Base-by-base conservation (phyloP, 2,888 invertebrate genomes). In the Matsumyia berberina region DNA sequence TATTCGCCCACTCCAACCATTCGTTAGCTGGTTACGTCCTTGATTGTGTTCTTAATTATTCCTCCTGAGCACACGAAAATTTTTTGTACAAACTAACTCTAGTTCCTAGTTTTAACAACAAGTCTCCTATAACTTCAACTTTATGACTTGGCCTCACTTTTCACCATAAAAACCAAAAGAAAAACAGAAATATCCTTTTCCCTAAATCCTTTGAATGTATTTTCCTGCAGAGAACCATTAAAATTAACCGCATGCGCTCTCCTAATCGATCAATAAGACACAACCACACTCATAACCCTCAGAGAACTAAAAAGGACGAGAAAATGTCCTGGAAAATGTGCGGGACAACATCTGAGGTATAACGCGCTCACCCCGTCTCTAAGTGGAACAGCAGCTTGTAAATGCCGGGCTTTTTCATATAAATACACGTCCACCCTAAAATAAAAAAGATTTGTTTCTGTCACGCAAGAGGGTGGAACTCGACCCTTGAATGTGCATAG, bases 211-310 rank as follows among this genome's bases (percentile, higher is more conserved):
- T 37, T 42, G 3, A 17, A n/a, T 60, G 58, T 55, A 49, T 58
- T 74, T 46, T 33, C 37, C 46, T 72, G 70, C 35, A 49, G 64
- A 67, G 58, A 33, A 31, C 51, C 33, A 66, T 62, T 44, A 62
- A 73, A 53, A 29, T 15, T 9, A 12, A 62, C 8, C 42, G 60
- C 83, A 78, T 74, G 83, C 79, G 83, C 83, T 79, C 78, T 74
- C 79, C 62, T 69, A 69, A 78, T 83, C 64, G 73, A 83, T 83
- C 83, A 83, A 83, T 83, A 83, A 73, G 46, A n/a, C 12, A 60
- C 78, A 17, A 69, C 29, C 17, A 77, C 46, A 82, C 17, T n/a
- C 49, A 17, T 39, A 42, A 8, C 9, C 19, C 7, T 8, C 12
- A 62, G 1, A 57, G 42, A 70, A 55, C 17, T 24, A 12, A 31